Percentiles rank a stretch among this genome's conserved stretches.
Evolutionary conservation across 2,888 invertebrate species (phyloP).

Genomic region (Morpho deidamia): DNA sequence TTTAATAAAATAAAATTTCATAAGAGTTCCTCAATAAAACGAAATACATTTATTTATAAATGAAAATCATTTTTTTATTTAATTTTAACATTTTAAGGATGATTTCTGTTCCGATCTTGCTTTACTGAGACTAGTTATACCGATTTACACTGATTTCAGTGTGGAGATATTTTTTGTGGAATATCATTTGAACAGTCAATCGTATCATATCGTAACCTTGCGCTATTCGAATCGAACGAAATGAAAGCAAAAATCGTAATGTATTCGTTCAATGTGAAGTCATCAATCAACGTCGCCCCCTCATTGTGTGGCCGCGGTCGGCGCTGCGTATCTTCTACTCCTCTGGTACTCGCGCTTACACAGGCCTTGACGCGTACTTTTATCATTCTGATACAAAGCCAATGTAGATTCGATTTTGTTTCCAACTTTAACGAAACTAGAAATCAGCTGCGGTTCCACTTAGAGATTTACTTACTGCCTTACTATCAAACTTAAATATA

Average conservation of each 20-base stretch:
- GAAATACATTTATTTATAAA: too few species aligned
- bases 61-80: too few species aligned
- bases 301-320: conserved; percentile 75
- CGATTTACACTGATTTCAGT: not conserved
- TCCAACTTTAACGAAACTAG: not conserved
- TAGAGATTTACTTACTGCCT: too few species aligned
- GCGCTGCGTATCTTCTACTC: conserved; percentile 51
- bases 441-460: too few species aligned
- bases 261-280: conserved; percentile 72
- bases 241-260: conserved; percentile 78
- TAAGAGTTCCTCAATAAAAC: too few species aligned
- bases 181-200: conserved; percentile 22
- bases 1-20: too few species aligned
- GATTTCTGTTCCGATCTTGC: too few species aligned
- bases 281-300: conserved; percentile 73
- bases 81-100: too few species aligned
- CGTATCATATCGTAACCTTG: conserved; percentile 75
- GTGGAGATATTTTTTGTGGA: not conserved
- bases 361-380: conserved; percentile 47
- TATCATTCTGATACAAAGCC: conserved; percentile 56
- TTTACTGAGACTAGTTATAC: too few species aligned
- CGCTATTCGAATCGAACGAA: conserved; percentile 72
- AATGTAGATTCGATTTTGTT: conserved; percentile 38
- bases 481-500: too few species aligned
- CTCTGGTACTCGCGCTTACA: conserved; percentile 32